Percentiles rank a stretch among this genome's conserved stretches.
phyloP scores from a whole-genome alignment of 2,888 invertebrate species.

The Chrysomela aeneicollis region DNA sequence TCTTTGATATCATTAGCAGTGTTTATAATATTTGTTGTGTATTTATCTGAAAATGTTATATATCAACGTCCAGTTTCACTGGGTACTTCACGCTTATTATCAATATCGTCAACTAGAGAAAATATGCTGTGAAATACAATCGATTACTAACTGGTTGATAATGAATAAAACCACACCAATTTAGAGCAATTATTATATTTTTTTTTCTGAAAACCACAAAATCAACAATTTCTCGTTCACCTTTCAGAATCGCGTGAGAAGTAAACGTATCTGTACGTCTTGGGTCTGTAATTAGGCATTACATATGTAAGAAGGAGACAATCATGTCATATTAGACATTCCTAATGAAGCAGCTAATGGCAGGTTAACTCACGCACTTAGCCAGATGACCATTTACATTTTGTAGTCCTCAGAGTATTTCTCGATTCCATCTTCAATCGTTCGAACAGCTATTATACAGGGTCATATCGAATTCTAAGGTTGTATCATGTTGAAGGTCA shows the following conservation, averaged over 20 bases:
- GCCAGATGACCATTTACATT: conserved; percentile 43
- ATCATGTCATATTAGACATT: conserved; percentile 61
- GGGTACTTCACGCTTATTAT: no score
- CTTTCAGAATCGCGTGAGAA: conserved; percentile 52
- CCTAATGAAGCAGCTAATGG: conserved; percentile 61
- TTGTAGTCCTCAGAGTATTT: conserved; percentile 14
- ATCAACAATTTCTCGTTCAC: conserved; percentile 31
- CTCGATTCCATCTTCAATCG: no score
- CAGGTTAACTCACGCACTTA: conserved; percentile 46
- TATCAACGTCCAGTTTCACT: no score
- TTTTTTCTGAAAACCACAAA: conserved; percentile 33
- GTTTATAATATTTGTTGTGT: no score
- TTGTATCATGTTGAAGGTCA: no score
- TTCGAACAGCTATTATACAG: no score
- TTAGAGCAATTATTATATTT: not conserved
- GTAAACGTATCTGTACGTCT: conserved; percentile 53
- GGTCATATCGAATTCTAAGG: no score
- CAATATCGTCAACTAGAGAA: no score
- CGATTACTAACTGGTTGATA: not conserved
- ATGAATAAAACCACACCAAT: conserved; percentile 1
- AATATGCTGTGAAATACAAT: not conserved
- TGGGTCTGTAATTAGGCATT: conserved; percentile 58
- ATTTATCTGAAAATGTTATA: no score
- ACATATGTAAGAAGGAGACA: conserved; percentile 59
- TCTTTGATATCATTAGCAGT: no score